A percentile compares a stretch with the other conserved stretches of the same genome.
Conservation (phyloP, 2,888 invertebrate species). For the Podotricha telesiphe region DNA sequence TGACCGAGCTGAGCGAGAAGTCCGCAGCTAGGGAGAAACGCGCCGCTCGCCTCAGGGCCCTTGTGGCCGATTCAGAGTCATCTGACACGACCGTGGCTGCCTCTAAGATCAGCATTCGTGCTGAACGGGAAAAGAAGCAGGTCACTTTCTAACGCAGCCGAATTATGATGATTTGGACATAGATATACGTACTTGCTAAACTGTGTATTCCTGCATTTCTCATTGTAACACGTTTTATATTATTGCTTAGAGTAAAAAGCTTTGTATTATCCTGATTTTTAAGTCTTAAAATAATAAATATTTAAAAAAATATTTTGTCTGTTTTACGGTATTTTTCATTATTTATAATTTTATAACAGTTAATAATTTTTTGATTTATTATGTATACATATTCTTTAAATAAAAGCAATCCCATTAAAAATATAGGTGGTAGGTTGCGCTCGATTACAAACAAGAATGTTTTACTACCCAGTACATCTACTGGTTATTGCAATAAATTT, state of each 20-base stretch:
- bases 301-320: background rate
- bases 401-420: too few relatives aligned
- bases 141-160: conserved; percentile 70
- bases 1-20: conserved; percentile 87
- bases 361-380: too few relatives aligned
- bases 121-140: conserved; percentile 79
- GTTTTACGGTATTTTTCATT: background rate
- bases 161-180: conserved; percentile 54
- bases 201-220: conserved; percentile 71
- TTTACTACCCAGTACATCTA: too few relatives aligned
- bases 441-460: too few relatives aligned
- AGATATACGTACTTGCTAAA: conserved; percentile 62
- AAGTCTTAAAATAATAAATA: conserved; percentile 40
- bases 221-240: conserved; percentile 69
- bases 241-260: conserved; percentile 71
- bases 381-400: too few relatives aligned
- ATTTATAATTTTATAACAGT: too few relatives aligned
- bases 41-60: conserved; percentile 86
- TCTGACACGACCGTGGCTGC: conserved; percentile 63
- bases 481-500: too few relatives aligned
- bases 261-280: conserved; percentile 70
- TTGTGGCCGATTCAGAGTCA: conserved; percentile 85
- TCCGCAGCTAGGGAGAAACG: conserved; percentile 88
- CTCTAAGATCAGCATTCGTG: conserved; percentile 68
- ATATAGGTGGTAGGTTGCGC: too few relatives aligned